phyloP scores from a whole-genome alignment of 1,140 invertebrate species.

The Euwallacea similis region DNA sequence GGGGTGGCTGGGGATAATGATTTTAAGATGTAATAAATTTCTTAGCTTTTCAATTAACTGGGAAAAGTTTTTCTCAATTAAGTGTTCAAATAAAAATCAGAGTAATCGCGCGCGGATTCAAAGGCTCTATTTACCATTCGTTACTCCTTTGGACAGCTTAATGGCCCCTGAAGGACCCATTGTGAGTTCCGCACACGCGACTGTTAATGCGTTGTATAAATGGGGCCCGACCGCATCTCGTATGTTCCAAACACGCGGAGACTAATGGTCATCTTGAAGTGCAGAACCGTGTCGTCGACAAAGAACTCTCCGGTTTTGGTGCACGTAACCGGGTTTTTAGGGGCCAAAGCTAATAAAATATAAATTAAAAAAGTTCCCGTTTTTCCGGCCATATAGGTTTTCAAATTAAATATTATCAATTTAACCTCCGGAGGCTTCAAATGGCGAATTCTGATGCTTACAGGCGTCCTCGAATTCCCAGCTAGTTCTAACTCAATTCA shows the following conservation, averaged over 20 bases:
- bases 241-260: constrained; percentile 25
- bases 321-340: constrained; percentile 6
- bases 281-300: constrained; percentile 30
- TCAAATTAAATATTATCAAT: no score
- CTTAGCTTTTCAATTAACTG: not conserved
- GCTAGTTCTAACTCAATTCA: no score
- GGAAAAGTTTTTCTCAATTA: not conserved
- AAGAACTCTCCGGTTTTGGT: constrained; percentile 19
- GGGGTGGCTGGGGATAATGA: constrained; percentile 13
- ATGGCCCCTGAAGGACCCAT: constrained; percentile 27
- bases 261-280: constrained; percentile 33
- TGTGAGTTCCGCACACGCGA: constrained; percentile 31
- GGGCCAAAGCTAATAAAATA: constrained; percentile 10
- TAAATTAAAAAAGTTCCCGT: constrained; percentile 8
- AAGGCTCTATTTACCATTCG: constrained; percentile 31
- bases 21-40: not conserved
- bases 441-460: no score
- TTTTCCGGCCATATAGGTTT: not conserved
- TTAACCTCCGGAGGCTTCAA: no score
- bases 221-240: constrained; percentile 30
- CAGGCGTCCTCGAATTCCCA: no score
- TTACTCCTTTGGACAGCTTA: constrained; percentile 32
- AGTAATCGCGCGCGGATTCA: constrained; percentile 16
- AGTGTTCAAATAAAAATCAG: constrained; percentile 6
- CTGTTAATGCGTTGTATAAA: constrained; percentile 36